These are phyloP conservation scores for Malurus elegans DNA, from an alignment of 2,113 vertebrate genomes.

Conservation along the genomic window DNA sequence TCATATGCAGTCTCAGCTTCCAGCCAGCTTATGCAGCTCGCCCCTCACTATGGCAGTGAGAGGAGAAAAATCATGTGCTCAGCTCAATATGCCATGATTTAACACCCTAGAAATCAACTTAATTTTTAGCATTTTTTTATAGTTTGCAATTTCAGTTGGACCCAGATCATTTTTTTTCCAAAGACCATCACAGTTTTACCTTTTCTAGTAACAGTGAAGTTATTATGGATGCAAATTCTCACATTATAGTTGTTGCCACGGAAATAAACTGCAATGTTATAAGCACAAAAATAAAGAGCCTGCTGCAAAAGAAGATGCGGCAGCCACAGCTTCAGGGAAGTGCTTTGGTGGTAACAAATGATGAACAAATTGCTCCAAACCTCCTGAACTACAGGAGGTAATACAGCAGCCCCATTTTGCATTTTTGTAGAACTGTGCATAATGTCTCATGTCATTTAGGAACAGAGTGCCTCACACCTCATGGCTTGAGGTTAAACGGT, in stretches of 20 bases:
- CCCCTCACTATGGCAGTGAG: fast-evolving
- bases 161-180: neutral
- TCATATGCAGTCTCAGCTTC: neutral
- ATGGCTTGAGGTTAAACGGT: neutral
- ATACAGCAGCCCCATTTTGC: neutral
- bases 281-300: neutral
- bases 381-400: neutral
- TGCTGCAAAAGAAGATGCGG: neutral
- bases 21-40: neutral
- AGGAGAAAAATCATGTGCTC: neutral
- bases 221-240: neutral
- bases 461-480: neutral
- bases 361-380: neutral
- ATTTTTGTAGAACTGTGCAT: neutral
- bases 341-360: neutral
- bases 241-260: neutral
- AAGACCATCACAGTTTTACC: neutral
- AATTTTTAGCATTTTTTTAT: neutral
- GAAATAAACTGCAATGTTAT: neutral
- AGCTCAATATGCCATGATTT: neutral
- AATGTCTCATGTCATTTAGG: neutral
- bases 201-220: neutral
- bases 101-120: neutral
- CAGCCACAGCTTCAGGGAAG: neutral
- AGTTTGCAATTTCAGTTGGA: neutral